phyloP scores from a whole-genome alignment of 2,888 invertebrate genomes.

The Lasioglossum pauxillum region DNA sequence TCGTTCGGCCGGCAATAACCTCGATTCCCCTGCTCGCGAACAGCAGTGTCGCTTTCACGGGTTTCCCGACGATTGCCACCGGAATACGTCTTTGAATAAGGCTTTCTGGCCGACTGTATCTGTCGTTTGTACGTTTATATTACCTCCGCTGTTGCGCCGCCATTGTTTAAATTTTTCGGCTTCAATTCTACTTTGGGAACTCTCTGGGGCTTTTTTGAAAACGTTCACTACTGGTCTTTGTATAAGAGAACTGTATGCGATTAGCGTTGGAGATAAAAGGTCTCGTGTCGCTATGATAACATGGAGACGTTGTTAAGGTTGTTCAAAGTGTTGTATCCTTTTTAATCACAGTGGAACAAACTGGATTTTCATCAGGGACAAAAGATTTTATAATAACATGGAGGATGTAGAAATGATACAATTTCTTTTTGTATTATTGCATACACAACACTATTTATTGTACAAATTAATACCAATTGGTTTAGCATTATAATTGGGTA shows the following conservation, averaged over 20 bases:
- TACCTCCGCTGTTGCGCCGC: neutral
- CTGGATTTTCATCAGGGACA: neutral
- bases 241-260: too few species aligned
- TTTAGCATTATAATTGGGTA: too few species aligned
- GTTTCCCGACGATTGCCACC: neutral
- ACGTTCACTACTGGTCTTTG: neutral
- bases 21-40: conserved; percentile 5
- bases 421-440: neutral
- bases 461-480: too few species aligned
- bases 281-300: neutral
- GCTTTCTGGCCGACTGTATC: neutral
- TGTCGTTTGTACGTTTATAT: neutral
- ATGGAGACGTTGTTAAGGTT: neutral
- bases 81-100: neutral
- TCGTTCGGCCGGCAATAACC: conserved; percentile 2
- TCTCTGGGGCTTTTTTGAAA: too few species aligned
- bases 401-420: neutral
- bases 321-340: neutral
- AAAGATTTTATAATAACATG: neutral
- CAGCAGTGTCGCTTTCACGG: neutral
- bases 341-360: neutral
- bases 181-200: neutral
- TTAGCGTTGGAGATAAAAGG: neutral
- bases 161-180: neutral
- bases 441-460: neutral